These are phyloP conservation scores for Porites cylindrica DNA, from an alignment of 92 coral and sea anemone genomes.

Conservation along the genomic window DNA sequence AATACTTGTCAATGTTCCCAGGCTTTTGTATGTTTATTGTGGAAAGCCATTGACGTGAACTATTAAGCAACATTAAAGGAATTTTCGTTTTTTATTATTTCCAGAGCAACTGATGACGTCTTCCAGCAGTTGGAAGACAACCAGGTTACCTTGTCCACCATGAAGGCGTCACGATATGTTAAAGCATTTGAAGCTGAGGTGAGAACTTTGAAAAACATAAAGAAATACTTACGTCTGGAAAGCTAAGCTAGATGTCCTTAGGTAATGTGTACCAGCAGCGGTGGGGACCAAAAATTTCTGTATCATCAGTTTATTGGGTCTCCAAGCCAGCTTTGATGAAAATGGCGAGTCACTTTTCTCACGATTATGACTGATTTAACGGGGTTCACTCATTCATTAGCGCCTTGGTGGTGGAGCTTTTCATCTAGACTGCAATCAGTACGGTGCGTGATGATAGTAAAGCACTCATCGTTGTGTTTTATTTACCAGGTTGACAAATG, in stretches of 20 bases:
- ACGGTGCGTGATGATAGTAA: not conserved
- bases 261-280: no score
- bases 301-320: no score
- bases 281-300: no score
- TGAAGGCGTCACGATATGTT: conserved; percentile 99
- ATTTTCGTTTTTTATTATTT: not conserved
- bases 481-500: conserved; percentile 92
- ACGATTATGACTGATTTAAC: not conserved
- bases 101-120: conserved; percentile 95
- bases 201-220: not conserved
- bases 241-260: no score
- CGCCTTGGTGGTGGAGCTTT: not conserved
- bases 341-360: not conserved
- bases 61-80: not conserved
- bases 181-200: conserved; percentile 99
- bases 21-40: not conserved
- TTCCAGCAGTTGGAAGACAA: conserved; percentile 97
- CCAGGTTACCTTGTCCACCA: conserved; percentile 97
- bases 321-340: no score
- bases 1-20: not conserved
- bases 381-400: not conserved
- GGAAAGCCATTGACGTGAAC: not conserved
- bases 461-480: not conserved
- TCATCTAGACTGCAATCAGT: not conserved
- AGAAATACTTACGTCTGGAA: no score